Conservation (phyloP, 2,113 vertebrate genomes). For the Aspidoscelis tigris region DNA sequence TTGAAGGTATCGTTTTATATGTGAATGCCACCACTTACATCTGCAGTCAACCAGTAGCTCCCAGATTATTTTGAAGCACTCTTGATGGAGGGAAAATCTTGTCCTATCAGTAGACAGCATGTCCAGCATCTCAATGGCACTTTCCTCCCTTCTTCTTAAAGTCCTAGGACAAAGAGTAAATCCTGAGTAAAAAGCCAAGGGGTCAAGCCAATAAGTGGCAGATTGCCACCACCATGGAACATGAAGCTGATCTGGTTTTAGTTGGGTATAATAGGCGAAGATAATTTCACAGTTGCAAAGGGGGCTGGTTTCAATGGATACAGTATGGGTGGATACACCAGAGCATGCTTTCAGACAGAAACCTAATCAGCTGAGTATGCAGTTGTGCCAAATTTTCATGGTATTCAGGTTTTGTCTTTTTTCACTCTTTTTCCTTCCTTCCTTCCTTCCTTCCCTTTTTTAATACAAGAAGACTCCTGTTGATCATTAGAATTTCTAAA, state of each 20-base stretch:
- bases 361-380: neutral
- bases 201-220: neutral
- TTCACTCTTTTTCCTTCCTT: neutral
- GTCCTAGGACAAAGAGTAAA: neutral
- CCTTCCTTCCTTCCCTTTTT: neutral
- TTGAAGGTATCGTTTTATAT: neutral
- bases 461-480: neutral
- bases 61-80: neutral
- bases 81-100: neutral
- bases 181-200: neutral
- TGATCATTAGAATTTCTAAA: too few relatives aligned
- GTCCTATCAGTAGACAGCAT: slow-evolving; percentile 2
- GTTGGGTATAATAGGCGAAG: neutral
- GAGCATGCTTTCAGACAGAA: slow-evolving; percentile 30
- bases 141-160: neutral
- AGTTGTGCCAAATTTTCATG: neutral
- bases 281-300: slow-evolving; percentile 33
- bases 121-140: neutral
- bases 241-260: neutral
- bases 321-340: slow-evolving; percentile 36
- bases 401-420: neutral
- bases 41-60: neutral
- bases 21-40: neutral
- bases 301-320: neutral
- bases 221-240: neutral